Evolutionary conservation across 2,888 invertebrate species (phyloP).

Genomic region (Tipula vernalis): DNA sequence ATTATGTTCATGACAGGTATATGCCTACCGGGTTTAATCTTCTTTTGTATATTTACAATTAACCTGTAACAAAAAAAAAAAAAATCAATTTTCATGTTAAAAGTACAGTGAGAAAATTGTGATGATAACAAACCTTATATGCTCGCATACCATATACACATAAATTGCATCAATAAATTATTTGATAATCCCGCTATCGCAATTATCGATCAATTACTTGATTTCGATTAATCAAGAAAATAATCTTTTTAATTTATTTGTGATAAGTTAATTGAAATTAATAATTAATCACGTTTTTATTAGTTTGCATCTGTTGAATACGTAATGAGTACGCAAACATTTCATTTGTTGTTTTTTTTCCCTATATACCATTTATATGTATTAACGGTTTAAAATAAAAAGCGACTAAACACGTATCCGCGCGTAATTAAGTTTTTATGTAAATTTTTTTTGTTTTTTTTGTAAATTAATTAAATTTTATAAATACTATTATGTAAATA

Average conservation of each 20-base stretch:
- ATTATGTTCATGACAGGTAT: background rate
- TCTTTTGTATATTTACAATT: background rate
- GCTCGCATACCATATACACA: background rate
- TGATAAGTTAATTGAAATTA: background rate
- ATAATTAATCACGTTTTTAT: conserved; percentile 4
- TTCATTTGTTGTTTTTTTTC: background rate
- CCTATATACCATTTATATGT: background rate
- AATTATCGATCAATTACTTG: background rate
- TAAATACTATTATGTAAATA: background rate
- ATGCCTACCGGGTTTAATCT: background rate
- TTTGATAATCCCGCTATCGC: background rate
- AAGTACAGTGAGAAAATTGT: background rate
- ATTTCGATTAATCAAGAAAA: background rate
- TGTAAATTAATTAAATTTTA: background rate
- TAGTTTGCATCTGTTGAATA: background rate
- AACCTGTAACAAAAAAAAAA: background rate
- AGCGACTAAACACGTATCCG: background rate
- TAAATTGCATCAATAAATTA: background rate
- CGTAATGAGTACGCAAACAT: background rate
- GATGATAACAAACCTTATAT: background rate
- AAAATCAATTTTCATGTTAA: background rate
- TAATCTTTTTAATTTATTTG: background rate
- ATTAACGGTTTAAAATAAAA: background rate
- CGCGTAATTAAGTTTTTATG: background rate
- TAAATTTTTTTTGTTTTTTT: background rate